These are phyloP conservation scores for Chelon labrosus DNA, from an alignment of 2,797 vertebrate genomes.

Conservation along the genomic window DNA sequence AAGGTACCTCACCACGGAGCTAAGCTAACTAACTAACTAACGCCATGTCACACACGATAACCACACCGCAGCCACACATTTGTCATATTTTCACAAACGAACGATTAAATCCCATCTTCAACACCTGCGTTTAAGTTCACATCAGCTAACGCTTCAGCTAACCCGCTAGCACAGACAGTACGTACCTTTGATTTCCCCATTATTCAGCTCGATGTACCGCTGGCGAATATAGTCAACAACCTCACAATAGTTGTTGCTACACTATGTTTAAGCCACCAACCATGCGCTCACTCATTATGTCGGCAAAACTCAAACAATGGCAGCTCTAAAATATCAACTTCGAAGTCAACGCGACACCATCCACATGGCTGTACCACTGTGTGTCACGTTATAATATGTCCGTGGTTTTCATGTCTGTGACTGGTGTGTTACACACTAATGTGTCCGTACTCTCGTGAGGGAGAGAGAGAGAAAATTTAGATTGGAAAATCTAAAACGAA, in stretches of 20 bases:
- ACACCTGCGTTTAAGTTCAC: background rate
- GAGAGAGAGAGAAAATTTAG: too few species aligned
- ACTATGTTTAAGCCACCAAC: accelerated
- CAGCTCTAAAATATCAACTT: background rate
- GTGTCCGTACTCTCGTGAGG: conserved; percentile 31
- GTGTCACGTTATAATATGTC: conserved; percentile 42
- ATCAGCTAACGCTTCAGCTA: background rate
- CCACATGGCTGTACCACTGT: conserved; percentile 55
- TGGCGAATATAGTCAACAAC: accelerated
- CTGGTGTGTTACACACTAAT: conserved; percentile 48
- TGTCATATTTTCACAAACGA: background rate
- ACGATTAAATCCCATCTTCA: accelerated
- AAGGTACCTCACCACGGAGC: too few species aligned
- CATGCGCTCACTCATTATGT: background rate
- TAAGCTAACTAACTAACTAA: too few species aligned
- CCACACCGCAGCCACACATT: background rate
- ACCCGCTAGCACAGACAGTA: conserved; percentile 10
- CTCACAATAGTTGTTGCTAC: background rate
- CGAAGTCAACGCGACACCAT: accelerated
- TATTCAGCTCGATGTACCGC: conserved; percentile 9
- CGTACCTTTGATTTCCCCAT: conserved; percentile 86
- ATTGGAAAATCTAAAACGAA: too few species aligned
- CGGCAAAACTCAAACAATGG: accelerated
- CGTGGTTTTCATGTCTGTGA: conserved; percentile 26
- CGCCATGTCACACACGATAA: too few species aligned